Conservation (phyloP, 2,113 vertebrate species). For the Neolamprologus devosi region DNA sequence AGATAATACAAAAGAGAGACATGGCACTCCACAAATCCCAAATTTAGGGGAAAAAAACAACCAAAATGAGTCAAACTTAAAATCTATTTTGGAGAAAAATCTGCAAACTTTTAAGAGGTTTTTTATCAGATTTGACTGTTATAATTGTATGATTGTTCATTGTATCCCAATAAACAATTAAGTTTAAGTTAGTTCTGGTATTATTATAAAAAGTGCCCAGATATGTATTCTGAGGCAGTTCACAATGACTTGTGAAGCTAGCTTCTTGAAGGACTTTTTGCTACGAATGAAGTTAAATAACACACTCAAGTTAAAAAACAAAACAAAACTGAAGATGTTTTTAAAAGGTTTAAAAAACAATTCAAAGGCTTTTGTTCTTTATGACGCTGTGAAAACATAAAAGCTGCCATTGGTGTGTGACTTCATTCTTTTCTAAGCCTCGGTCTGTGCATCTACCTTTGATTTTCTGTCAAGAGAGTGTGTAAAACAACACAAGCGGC, state of each 20-base stretch:
- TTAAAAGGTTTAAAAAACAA: background rate
- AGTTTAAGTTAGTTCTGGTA: background rate
- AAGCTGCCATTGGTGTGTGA: background rate
- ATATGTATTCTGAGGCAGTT: background rate
- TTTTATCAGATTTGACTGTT: background rate
- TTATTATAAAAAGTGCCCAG: background rate
- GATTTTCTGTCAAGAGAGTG: constrained; percentile 35
- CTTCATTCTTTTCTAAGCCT: background rate
- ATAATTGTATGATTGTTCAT: background rate
- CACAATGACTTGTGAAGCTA: background rate
- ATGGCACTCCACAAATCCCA: background rate
- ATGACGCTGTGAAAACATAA: background rate
- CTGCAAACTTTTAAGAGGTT: background rate
- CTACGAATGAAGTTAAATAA: background rate
- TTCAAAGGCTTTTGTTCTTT: background rate
- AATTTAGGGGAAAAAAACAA: fast-evolving
- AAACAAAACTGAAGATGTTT: background rate
- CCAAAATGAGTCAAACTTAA: background rate
- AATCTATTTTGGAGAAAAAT: background rate
- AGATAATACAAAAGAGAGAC: background rate
- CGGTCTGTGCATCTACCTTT: constrained; percentile 30
- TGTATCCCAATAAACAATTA: background rate
- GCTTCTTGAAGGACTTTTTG: background rate
- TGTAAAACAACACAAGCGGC: constrained; percentile 3
- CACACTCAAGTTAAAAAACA: background rate